A percentile compares a stretch with the other conserved stretches of the same genome.
Evolutionary conservation across 2,888 invertebrate genomes (phyloP).

Genomic region (Acheta domesticus): DNA sequence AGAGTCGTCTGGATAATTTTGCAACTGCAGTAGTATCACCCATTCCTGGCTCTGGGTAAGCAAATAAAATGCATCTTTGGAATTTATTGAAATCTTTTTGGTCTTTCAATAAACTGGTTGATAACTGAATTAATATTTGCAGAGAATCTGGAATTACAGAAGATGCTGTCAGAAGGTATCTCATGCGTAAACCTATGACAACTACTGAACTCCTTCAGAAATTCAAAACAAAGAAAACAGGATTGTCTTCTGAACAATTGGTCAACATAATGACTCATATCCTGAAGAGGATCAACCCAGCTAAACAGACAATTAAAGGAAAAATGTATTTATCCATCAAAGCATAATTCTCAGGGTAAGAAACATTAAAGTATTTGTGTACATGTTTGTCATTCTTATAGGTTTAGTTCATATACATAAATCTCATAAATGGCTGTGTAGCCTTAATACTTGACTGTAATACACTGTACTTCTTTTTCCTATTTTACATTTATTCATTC

Average conservation of each 20-base stretch:
- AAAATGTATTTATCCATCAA: slow-evolving; percentile 88
- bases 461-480: too few relatives aligned
- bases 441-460: too few relatives aligned
- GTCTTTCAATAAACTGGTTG: background rate
- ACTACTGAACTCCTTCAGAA: slow-evolving; percentile 92
- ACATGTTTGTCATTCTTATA: too few relatives aligned
- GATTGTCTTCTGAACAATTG: slow-evolving; percentile 83
- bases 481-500: too few relatives aligned
- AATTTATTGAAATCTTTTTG: background rate
- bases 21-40: slow-evolving; percentile 46
- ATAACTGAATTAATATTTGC: slow-evolving; percentile 38
- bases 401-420: too few relatives aligned
- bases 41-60: slow-evolving; percentile 24
- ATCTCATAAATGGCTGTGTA: too few relatives aligned
- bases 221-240: slow-evolving; percentile 91
- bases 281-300: slow-evolving; percentile 89
- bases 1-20: slow-evolving; percentile 53
- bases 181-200: slow-evolving; percentile 96
- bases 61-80: background rate
- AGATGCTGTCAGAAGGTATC: slow-evolving; percentile 89
- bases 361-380: too few relatives aligned
- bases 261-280: slow-evolving; percentile 93
- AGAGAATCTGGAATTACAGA: slow-evolving; percentile 90
- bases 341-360: slow-evolving; percentile 23
- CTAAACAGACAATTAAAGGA: slow-evolving; percentile 85